A percentile compares a stretch with the other conserved stretches of the same genome.
Evolutionary conservation across 2,113 vertebrate genomes (phyloP).

Genomic region (Bombycilla garrulus): DNA sequence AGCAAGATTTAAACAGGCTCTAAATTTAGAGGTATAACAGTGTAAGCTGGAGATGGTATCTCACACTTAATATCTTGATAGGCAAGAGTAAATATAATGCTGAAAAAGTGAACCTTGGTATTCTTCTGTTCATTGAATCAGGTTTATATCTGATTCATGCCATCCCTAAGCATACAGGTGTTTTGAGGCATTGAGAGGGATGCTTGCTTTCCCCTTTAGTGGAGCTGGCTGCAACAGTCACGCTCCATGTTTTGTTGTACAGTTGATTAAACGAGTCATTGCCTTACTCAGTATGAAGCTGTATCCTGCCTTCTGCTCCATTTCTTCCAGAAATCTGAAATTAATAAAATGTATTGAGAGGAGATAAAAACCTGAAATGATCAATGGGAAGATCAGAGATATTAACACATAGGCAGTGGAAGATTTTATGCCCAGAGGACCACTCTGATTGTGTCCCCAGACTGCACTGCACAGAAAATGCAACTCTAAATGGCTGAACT

Average conservation of each 20-base stretch:
- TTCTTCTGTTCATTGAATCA: neutral
- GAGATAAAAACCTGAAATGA: conserved; percentile 5
- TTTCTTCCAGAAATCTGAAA: neutral
- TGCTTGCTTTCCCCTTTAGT: neutral
- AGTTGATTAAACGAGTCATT: neutral
- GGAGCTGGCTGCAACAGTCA: neutral
- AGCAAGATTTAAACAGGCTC: neutral
- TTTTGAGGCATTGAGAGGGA: neutral
- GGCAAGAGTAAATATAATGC: neutral
- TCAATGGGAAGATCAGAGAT: neutral
- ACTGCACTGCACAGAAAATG: neutral
- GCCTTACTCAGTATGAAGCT: neutral
- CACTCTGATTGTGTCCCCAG: neutral
- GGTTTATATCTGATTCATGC: neutral
- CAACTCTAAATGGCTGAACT: neutral
- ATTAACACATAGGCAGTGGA: neutral
- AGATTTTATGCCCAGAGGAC: neutral
- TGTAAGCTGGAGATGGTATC: neutral
- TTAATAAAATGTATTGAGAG: neutral
- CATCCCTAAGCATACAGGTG: neutral
- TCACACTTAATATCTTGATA: neutral
- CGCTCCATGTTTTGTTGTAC: neutral
- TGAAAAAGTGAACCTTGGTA: neutral
- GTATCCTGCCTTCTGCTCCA: neutral
- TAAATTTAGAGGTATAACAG: neutral